Percentiles rank a stretch among this genome's conserved stretches.
Evolutionary conservation across 2,113 vertebrate genomes (phyloP).

Genomic region (Melanostigma gelatinosum): DNA sequence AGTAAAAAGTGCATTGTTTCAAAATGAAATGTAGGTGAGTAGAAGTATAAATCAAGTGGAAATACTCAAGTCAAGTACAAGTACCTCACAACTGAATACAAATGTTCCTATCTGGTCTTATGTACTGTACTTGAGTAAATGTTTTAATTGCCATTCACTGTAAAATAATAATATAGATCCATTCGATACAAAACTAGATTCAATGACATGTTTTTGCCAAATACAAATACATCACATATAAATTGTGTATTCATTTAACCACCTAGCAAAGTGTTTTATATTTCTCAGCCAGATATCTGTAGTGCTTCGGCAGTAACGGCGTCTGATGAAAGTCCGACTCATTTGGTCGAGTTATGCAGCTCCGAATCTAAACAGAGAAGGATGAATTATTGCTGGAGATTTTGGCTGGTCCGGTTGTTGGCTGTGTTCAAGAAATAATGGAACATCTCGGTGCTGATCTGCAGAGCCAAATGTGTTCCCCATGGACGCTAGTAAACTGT

Average conservation of each 20-base stretch:
- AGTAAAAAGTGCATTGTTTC: neutral
- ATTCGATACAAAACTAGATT: neutral
- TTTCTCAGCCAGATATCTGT: neutral
- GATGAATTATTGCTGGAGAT: neutral
- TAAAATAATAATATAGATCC: neutral
- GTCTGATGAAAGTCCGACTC: neutral
- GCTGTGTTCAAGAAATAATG: neutral
- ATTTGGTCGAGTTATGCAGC: neutral
- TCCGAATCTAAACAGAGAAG: neutral
- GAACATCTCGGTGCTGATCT: conserved; percentile 15
- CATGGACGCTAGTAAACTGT: conserved; percentile 72
- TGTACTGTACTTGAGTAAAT: neutral
- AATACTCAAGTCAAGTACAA: neutral
- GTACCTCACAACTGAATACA: neutral
- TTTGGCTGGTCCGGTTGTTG: neutral
- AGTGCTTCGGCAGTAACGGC: neutral
- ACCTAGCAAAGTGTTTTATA: neutral
- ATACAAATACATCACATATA: neutral
- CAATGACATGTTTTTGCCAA: neutral
- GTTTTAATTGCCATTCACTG: neutral
- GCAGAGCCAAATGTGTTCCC: conserved; percentile 49
- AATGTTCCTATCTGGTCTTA: neutral
- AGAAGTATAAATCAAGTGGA: neutral
- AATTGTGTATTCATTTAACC: neutral
- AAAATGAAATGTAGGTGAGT: neutral